Conservation (phyloP, 2,113 vertebrate genomes). For the Carassius carassius region DNA sequence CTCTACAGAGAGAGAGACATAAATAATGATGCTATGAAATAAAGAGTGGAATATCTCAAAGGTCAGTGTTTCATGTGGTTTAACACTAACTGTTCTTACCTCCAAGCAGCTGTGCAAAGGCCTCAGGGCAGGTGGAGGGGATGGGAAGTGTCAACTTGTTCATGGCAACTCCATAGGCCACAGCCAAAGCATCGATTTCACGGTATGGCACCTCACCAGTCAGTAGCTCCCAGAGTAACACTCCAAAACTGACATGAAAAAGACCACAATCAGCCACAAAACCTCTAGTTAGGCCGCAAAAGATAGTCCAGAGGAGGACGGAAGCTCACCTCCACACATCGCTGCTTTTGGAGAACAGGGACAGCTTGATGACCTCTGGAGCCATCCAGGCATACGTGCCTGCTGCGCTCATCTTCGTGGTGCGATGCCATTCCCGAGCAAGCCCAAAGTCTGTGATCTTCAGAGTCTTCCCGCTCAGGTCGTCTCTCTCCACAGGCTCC, state of each 20-base stretch:
- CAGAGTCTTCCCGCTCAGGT: slow-evolving; percentile 82
- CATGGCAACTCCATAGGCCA: slow-evolving; percentile 92
- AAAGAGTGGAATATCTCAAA: neutral
- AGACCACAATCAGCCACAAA: slow-evolving; percentile 16
- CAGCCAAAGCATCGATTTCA: slow-evolving; percentile 88
- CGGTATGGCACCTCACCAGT: slow-evolving; percentile 91
- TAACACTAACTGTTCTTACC: slow-evolving; percentile 60
- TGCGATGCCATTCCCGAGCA: slow-evolving; percentile 94
- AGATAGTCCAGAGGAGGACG: neutral
- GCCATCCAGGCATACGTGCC: slow-evolving; percentile 99
- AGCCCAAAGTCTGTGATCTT: slow-evolving; percentile 98
- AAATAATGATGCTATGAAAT: neutral
- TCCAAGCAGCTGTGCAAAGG: slow-evolving; percentile 85
- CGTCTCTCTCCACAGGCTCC: slow-evolving; percentile 81
- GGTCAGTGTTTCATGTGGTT: neutral
- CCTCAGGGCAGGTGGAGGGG: slow-evolving; percentile 89
- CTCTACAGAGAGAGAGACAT: slow-evolving; percentile 68
- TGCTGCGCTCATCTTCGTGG: slow-evolving; percentile 94
- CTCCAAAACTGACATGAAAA: slow-evolving; percentile 80
- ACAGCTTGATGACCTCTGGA: slow-evolving; percentile 89
- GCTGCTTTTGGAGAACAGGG: slow-evolving; percentile 92
- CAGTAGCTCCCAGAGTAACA: slow-evolving; percentile 91
- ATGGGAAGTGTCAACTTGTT: slow-evolving; percentile 89
- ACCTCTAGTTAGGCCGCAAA: neutral
- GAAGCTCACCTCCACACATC: slow-evolving; percentile 88